phyloP scores from a whole-genome alignment of 2,888 invertebrate genomes.

The Andrena bicolor region DNA sequence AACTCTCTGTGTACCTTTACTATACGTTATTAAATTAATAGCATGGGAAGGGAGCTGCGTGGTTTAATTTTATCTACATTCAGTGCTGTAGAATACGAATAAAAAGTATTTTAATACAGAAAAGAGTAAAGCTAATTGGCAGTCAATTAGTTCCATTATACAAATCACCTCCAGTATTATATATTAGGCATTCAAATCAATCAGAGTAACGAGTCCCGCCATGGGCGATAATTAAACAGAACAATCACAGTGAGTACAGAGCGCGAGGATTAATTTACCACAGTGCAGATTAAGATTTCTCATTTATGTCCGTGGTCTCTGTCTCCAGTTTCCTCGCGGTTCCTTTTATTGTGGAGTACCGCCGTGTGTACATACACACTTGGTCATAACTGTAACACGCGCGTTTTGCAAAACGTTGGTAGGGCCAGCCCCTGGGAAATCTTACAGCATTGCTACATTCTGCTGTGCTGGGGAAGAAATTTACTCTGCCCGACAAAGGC shows the following conservation, averaged over 20 bases:
- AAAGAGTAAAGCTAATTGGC: no score
- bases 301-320: neutral
- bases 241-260: no score
- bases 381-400: slow-evolving; percentile 54
- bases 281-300: slow-evolving; percentile 28
- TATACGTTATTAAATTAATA: no score
- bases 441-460: slow-evolving; percentile 54
- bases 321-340: slow-evolving; percentile 14
- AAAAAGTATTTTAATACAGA: no score
- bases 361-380: slow-evolving; percentile 56
- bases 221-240: neutral
- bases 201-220: neutral
- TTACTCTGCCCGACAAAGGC: slow-evolving; percentile 64
- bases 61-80: no score
- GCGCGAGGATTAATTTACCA: slow-evolving; percentile 21
- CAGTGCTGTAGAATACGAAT: no score
- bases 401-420: slow-evolving; percentile 63
- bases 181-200: neutral
- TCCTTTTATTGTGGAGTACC: slow-evolving; percentile 39
- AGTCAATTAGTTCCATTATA: no score
- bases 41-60: no score
- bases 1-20: no score
- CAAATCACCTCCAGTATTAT: no score
- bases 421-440: slow-evolving; percentile 67
- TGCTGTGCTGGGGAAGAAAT: slow-evolving; percentile 56